These are phyloP conservation scores for Mylabris sibirica DNA, from an alignment of 2,888 invertebrate genomes.

Conservation along the genomic window DNA sequence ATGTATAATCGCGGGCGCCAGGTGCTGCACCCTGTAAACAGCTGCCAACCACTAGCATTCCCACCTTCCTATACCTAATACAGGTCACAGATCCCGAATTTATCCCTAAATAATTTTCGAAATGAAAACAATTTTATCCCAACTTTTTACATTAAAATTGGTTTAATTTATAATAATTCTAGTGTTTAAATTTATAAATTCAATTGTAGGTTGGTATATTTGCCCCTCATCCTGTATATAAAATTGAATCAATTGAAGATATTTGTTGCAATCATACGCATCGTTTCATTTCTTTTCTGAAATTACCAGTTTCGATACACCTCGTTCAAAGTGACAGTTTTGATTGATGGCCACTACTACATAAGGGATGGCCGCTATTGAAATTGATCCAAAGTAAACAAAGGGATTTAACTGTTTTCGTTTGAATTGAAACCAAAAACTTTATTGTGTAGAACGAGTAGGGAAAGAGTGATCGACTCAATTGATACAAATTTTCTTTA, in stretches of 20 bases:
- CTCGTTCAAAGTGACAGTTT: conserved; percentile 23
- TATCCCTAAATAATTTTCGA: background rate
- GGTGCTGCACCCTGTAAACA: conserved; percentile 41
- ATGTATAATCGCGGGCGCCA: conserved; percentile 39
- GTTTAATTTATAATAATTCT: background rate
- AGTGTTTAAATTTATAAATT: background rate
- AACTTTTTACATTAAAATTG: background rate
- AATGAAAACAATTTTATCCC: background rate
- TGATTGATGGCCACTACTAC: conserved; percentile 12
- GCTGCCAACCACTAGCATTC: conserved; percentile 29
- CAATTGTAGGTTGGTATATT: background rate
- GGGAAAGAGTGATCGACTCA: background rate
- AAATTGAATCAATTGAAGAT: background rate
- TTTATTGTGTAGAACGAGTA: background rate
- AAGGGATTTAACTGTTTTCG: background rate
- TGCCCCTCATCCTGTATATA: background rate
- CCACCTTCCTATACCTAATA: conserved; percentile 26
- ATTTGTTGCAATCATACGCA: conserved; percentile 28
- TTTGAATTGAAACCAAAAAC: background rate
- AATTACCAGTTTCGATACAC: conserved; percentile 24
- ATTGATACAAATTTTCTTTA: too few species aligned
- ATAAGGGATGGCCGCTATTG: background rate
- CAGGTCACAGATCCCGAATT: background rate
- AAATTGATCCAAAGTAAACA: background rate
- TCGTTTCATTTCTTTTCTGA: conserved; percentile 27